Conservation (phyloP, 2,888 invertebrate species). For the Rhogogaster chlorosoma region DNA sequence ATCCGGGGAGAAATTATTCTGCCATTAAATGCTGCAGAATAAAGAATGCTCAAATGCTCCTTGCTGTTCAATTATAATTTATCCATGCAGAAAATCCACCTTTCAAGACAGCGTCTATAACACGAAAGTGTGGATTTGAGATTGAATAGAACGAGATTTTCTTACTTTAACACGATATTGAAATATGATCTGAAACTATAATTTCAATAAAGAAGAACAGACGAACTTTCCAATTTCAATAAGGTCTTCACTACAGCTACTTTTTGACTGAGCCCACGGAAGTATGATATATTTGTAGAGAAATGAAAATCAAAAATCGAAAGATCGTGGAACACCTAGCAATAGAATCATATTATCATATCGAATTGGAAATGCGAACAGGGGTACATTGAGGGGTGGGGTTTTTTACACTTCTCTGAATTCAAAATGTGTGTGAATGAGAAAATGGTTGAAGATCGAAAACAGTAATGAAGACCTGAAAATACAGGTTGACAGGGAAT, state of each 20-base stretch:
- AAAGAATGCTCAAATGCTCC: background rate
- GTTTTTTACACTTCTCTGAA: background rate
- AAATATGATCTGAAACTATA: background rate
- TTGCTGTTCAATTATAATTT: background rate
- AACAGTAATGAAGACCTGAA: background rate
- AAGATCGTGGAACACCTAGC: background rate
- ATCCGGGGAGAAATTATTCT: background rate
- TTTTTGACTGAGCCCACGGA: background rate
- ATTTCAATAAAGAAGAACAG: background rate
- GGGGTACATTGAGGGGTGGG: background rate
- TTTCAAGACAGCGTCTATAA: background rate
- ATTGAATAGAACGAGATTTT: background rate
- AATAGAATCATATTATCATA: background rate
- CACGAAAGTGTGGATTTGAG: background rate
- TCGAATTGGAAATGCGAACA: background rate
- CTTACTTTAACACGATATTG: background rate
- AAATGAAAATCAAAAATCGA: background rate
- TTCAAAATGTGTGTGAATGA: background rate
- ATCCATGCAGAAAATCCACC: background rate
- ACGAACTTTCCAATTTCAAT: background rate
- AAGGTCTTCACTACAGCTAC: background rate
- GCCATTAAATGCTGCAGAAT: background rate
- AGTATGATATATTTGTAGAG: background rate
- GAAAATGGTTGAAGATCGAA: background rate
- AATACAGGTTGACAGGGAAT: slow-evolving; percentile 1